phyloP scores from a whole-genome alignment of 2,113 vertebrate species.

The Ptychochromis oligacanthus region DNA sequence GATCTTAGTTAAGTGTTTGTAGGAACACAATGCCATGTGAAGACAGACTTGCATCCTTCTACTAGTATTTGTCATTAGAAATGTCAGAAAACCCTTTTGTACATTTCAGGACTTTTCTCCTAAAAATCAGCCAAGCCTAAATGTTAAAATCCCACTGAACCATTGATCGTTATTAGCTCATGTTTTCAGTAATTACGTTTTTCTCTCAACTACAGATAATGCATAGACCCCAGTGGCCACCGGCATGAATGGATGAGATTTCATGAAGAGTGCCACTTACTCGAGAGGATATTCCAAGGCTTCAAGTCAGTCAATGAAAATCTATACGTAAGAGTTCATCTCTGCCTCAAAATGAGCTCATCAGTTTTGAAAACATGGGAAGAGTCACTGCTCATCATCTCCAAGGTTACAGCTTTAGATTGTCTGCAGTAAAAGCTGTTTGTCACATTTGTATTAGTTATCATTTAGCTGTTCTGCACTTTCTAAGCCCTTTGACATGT shows the following conservation, averaged over 20 bases:
- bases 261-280: background rate
- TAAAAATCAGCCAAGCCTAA: too few species aligned
- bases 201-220: slow-evolving; percentile 44
- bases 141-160: background rate
- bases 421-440: background rate
- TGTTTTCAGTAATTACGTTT: background rate
- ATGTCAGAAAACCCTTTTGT: too few species aligned
- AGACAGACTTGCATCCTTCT: too few species aligned
- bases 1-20: too few species aligned
- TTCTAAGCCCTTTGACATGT: background rate
- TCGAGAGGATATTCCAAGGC: background rate
- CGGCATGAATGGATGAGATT: background rate
- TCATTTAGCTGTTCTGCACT: background rate
- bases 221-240: slow-evolving; percentile 24
- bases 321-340: background rate
- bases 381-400: background rate
- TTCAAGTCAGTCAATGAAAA: background rate
- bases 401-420: background rate
- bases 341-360: background rate
- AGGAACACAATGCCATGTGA: too few species aligned
- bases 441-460: background rate
- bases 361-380: background rate
- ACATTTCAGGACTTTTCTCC: too few species aligned
- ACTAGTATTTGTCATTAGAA: too few species aligned
- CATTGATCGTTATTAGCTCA: too few species aligned